Base-by-base conservation (phyloP, 2,797 vertebrate species). In the Aeoliscus strigatus region DNA sequence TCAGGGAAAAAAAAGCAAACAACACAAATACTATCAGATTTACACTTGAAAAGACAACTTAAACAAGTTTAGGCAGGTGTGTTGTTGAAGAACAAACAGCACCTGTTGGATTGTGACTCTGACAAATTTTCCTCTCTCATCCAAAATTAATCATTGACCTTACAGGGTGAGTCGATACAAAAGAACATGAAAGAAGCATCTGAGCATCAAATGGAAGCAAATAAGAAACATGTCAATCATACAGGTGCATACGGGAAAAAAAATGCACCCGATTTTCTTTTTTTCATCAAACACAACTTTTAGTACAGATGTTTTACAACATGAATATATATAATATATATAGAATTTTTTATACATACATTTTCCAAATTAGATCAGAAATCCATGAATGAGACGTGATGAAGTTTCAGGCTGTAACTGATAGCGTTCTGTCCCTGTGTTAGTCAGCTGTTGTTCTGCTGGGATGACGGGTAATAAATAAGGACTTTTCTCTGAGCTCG, bases 11-110 rank as follows among this genome's bases (percentile, higher is more conserved):
- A 70, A 76, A 79, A 79, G 75, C 79, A 88, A 86, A 83, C 86
- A 89, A 90, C 54, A 85, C 71, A 89, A 87, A 90, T 77, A 85
- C 82, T 79, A 89, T 86, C 86, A 90, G 81, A 90, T 86, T 91
- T 92, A 93, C 92, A 93, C 90, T 74, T 87, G 84, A 71, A 91
- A 92, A 88, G 88, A 93, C 89, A 88, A 90, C 85, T 85, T 83
- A 90, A 89, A 86, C 90, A 91, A 91, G 89, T 90, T 94, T 85
- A 81, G 76, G 79, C 83, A 88, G 85, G 81, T 29, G 72, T 43
- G 63, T 64, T 70, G 64, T 48, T 45, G 49, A 36, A 27, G 51
- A n/a, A 66, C 66, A 67, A 79, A 14, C 60, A 12, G 52, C 76
- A 66, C 79, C 82, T 87, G 83, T 80, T 57, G 70, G 81, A 79